phyloP scores from a whole-genome alignment of 1,140 invertebrate species.

The Neocloeon triangulifer region DNA sequence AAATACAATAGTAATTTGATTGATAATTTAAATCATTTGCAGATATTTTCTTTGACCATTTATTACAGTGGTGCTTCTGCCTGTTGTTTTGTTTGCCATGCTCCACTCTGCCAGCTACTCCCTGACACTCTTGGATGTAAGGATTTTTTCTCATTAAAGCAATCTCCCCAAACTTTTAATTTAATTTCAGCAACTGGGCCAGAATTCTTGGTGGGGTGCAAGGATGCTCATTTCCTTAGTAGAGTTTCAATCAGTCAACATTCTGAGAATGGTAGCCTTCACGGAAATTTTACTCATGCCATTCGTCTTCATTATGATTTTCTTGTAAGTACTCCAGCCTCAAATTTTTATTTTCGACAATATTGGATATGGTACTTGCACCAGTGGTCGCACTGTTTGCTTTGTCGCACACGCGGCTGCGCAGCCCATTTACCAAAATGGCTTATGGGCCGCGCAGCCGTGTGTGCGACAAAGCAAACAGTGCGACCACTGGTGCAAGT shows the following conservation, averaged over 20 bases:
- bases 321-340: constrained; percentile 45
- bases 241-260: constrained; percentile 66
- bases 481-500: too few species aligned
- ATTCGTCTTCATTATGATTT: constrained; percentile 55
- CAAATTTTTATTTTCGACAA: too few species aligned
- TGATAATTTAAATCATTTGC: too few species aligned
- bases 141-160: constrained; percentile 19
- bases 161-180: not conserved
- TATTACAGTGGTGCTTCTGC: constrained; percentile 58
- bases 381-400: too few species aligned
- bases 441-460: too few species aligned
- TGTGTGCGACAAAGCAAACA: too few species aligned
- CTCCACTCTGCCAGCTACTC: constrained; percentile 81
- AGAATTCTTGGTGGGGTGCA: constrained; percentile 71
- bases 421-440: too few species aligned
- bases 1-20: too few species aligned
- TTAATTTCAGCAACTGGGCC: constrained; percentile 59
- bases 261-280: constrained; percentile 65
- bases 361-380: too few species aligned
- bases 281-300: constrained; percentile 85
- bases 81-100: constrained; percentile 71
- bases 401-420: too few species aligned
- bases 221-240: constrained; percentile 63
- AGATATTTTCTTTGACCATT: constrained; percentile 24
- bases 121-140: constrained; percentile 69